Base-by-base conservation (phyloP, 2,888 invertebrate species). In the Melangyna quadrimaculata region DNA sequence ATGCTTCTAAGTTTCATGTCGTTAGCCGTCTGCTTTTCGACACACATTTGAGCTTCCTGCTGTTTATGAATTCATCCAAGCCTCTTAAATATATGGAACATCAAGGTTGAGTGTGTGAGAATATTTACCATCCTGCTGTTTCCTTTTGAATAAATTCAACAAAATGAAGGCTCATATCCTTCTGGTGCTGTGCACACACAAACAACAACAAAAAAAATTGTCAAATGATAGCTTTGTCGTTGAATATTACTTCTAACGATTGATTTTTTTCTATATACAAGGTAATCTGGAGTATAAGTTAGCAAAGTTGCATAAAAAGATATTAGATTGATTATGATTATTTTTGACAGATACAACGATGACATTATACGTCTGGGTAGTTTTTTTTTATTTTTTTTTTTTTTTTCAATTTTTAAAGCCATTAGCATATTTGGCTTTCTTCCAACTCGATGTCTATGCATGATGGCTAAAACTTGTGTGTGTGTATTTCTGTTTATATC, bases 71-170 rank as follows among this genome's bases (percentile, higher is more conserved):
- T 24, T 35, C 51, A 48, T 22, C 27, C 67, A 29, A 61, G 24
- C 48, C 55, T 27, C 14, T 70, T 27, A 35, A 37, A 59, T 14
- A 14, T 45, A 45, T 22, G 22, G 51, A 51, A 51, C 67, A 51
- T 67, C 22, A 45, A 45, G 22, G 59, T 19, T 19, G 19, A n/a
- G 43, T 65, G 65, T 43, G 35, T 37, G 22, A 24, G 22, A 55
- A 43, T 70, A 65, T 75, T 65, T 70, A 65, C 65, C 71, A 71
- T 71, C 81, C 75, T 55, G 63, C 69, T 75, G 57, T 65, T 63
- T 55, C 45, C 43, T 45, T 71, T 65, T 55, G 40, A 57, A 55
- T 48, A 35, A 59, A 70, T 71, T 48, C 48, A 48, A 61, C 48
- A 48, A 61, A 63, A 61, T 45, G 32, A 43, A 51, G 43, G 19